Evolutionary conservation across 1,140 invertebrate genomes (phyloP).

Genomic region (Triops cancriformis): DNA sequence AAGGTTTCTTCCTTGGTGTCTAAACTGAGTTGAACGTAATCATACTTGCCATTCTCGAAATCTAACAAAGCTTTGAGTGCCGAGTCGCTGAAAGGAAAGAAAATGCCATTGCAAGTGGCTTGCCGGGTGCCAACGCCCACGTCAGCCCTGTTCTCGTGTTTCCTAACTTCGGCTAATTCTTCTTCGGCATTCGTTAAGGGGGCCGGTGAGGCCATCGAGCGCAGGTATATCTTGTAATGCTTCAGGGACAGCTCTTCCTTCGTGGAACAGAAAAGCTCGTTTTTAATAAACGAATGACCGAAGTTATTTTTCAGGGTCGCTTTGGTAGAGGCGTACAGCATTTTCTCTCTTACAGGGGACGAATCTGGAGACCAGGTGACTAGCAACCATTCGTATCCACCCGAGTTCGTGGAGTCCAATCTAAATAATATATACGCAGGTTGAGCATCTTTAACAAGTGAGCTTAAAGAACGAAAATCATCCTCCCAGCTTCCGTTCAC

Average conservation of each 20-base stretch:
- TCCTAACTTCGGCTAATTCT: constrained; percentile 70
- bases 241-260: constrained; percentile 70
- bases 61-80: constrained; percentile 61
- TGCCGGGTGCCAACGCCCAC: constrained; percentile 76
- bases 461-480: constrained; percentile 71
- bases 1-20: constrained; percentile 69
- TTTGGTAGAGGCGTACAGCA: constrained; percentile 98
- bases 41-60: constrained; percentile 44
- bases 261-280: constrained; percentile 58
- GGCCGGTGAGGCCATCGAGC: constrained; percentile 66
- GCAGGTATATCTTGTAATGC: constrained; percentile 72
- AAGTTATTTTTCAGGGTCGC: constrained; percentile 96
- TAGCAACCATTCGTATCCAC: constrained; percentile 82
- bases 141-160: constrained; percentile 52
- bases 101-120: constrained; percentile 81
- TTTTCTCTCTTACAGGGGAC: constrained; percentile 85
- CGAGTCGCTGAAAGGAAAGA: constrained; percentile 81
- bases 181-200: constrained; percentile 83
- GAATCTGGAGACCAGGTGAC: constrained; percentile 91
- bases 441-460: constrained; percentile 70
- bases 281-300: constrained; percentile 77
- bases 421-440: constrained; percentile 91
- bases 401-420: constrained; percentile 66
- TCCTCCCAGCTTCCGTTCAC: constrained; percentile 71
- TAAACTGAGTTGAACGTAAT: constrained; percentile 55